phyloP scores from a whole-genome alignment of 2,797 vertebrate species.

The Podargus strigoides region DNA sequence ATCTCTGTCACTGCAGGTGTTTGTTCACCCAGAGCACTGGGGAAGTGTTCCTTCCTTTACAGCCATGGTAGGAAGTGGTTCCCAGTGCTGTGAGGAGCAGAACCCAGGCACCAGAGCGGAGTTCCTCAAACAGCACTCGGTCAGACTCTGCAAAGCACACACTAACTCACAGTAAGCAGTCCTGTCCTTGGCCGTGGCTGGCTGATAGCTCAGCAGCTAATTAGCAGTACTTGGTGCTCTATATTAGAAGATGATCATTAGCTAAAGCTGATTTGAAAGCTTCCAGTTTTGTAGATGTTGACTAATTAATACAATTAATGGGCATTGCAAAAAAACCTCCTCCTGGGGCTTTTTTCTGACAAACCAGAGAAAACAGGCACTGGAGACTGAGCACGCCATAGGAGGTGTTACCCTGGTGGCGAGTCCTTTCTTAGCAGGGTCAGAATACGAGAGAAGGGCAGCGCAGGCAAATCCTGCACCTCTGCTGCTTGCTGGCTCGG shows the following conservation, averaged over 20 bases:
- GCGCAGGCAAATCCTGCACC: accelerated
- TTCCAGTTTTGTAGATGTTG: not conserved
- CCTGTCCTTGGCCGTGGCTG: not conserved
- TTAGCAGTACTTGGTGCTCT: accelerated
- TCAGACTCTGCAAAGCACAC: not conserved
- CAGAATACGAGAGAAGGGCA: accelerated
- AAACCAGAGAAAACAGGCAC: not conserved
- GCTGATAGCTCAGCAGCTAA: not conserved
- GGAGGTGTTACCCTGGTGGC: not conserved
- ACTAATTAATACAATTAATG: not conserved
- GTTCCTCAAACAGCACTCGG: not conserved
- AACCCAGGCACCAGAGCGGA: not conserved
- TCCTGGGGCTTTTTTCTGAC: not conserved
- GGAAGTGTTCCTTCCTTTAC: slow-evolving; percentile 78
- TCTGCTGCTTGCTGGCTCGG: accelerated
- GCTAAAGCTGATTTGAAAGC: not conserved
- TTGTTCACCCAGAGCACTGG: slow-evolving; percentile 60
- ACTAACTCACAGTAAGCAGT: accelerated
- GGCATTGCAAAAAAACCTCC: not conserved
- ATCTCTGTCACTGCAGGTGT: slow-evolving; percentile 63
- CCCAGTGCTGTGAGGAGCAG: slow-evolving; percentile 16
- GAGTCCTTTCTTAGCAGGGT: accelerated
- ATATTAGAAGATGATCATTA: not conserved
- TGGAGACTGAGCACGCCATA: accelerated
- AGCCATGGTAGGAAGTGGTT: slow-evolving; percentile 72